These are phyloP conservation scores for Sitta carolinensis DNA, from an alignment of 2,797 vertebrate genomes.

Conservation along the genomic window DNA sequence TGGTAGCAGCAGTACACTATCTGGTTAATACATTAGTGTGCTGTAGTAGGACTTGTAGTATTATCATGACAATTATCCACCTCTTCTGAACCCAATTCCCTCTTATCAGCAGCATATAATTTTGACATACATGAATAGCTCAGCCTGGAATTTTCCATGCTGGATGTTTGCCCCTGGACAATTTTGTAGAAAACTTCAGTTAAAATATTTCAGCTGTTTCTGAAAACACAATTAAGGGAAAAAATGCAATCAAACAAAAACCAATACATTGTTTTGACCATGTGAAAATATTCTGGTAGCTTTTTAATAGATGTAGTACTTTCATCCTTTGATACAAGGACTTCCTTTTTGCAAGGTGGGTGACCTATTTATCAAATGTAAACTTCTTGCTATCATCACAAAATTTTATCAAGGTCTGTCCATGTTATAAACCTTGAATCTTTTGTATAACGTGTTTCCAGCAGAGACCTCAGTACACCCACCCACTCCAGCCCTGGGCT, in stretches of 20 bases:
- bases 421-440: background rate
- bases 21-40: background rate
- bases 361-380: background rate
- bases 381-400: background rate
- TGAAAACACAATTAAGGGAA: background rate
- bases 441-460: background rate
- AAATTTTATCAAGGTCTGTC: background rate
- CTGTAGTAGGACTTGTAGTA: background rate
- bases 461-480: background rate
- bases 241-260: background rate
- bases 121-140: background rate
- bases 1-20: background rate
- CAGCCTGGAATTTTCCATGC: slow-evolving; percentile 21
- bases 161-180: background rate
- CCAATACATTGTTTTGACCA: background rate
- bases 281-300: background rate
- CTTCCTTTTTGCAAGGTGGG: background rate
- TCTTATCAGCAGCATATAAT: background rate
- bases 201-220: slow-evolving; percentile 22
- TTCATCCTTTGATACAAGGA: background rate
- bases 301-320: background rate
- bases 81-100: background rate
- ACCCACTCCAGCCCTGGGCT: background rate
- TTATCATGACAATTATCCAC: background rate
- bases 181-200: background rate